A percentile compares a stretch with the other conserved stretches of the same genome.
Evolutionary conservation across 1,140 invertebrate genomes (phyloP).

Genomic region (Diorhabda carinulata): DNA sequence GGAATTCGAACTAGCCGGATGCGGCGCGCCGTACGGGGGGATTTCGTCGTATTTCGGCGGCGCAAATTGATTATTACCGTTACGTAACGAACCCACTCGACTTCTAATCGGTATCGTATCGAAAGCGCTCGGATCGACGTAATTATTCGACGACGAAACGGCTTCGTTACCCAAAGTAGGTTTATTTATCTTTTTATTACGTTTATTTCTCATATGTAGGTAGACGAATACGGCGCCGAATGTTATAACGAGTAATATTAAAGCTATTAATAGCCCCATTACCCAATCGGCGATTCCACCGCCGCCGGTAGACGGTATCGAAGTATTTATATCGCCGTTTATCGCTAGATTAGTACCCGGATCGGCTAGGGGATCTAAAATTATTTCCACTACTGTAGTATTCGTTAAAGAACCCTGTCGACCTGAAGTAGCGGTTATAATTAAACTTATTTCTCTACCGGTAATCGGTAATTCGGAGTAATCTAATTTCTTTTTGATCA

Average conservation of each 20-base stretch:
- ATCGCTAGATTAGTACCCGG: conserved; percentile 57
- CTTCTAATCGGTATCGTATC: conserved; percentile 80
- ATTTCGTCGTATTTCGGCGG: conserved; percentile 90
- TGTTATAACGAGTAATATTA: conserved; percentile 75
- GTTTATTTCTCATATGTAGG: conserved; percentile 75
- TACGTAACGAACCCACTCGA: conserved; percentile 49
- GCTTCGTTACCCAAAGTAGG: conserved; percentile 69
- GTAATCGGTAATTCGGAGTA: conserved; percentile 56
- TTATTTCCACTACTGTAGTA: conserved; percentile 81
- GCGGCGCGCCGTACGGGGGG: conserved; percentile 72
- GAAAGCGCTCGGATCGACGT: conserved; percentile 79
- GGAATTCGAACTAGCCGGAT: conserved; percentile 71
- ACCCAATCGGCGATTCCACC: conserved; percentile 80
- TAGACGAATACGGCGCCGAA: conserved; percentile 80
- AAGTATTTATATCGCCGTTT: conserved; percentile 43
- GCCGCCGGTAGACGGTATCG: conserved; percentile 55
- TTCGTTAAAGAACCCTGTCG: conserved; percentile 79
- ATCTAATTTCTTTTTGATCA: conserved; percentile 74
- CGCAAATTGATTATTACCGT: conserved; percentile 68
- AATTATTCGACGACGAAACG: conserved; percentile 71
- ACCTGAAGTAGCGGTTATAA: conserved; percentile 84
- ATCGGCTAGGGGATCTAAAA: conserved; percentile 66
- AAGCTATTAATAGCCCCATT: conserved; percentile 75
- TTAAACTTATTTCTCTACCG: conserved; percentile 69
- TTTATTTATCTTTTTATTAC: conserved; percentile 75